Percentiles rank a stretch among this genome's conserved stretches.
Conservation (phyloP, 2,888 invertebrate species). For the Conchocele bisecta region DNA sequence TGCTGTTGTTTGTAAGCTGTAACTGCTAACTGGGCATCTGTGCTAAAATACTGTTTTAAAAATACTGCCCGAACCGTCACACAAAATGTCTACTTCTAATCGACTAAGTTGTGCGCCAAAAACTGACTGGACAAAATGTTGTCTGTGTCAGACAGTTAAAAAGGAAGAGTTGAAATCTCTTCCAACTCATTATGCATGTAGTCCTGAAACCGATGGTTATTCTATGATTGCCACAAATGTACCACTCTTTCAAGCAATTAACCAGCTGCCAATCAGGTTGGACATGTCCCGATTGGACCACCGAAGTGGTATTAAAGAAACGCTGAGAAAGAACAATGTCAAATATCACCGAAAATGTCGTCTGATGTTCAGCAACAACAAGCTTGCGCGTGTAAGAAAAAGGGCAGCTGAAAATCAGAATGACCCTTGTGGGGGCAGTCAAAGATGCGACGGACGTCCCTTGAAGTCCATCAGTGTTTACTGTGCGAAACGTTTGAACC, state of each 20-base stretch:
- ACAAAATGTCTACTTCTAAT: no score
- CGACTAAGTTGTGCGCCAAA: no score
- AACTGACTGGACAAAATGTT: neutral
- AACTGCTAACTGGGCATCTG: no score
- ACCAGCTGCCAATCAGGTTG: neutral
- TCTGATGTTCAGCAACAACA: neutral
- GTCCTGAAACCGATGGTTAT: neutral
- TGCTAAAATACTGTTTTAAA: no score
- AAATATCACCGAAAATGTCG: neutral
- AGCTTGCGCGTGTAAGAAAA: neutral
- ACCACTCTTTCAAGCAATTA: neutral
- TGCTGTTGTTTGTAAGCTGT: no score
- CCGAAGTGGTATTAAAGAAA: neutral
- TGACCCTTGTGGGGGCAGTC: no score
- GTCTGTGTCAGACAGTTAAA: neutral
- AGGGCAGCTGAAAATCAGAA: no score
- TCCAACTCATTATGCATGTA: neutral
- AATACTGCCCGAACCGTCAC: no score
- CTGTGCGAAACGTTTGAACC: neutral
- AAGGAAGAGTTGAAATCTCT: neutral
- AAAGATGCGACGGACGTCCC: no score
- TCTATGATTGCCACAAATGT: neutral
- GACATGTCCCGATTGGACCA: neutral
- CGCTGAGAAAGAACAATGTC: conserved; percentile 1
- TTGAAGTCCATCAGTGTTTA: neutral